A percentile compares a stretch with the other conserved stretches of the same genome.
phyloP scores from a whole-genome alignment of 37 sponge, comb jelly and placozoan species.

The Aphrocallistes beatrix region DNA sequence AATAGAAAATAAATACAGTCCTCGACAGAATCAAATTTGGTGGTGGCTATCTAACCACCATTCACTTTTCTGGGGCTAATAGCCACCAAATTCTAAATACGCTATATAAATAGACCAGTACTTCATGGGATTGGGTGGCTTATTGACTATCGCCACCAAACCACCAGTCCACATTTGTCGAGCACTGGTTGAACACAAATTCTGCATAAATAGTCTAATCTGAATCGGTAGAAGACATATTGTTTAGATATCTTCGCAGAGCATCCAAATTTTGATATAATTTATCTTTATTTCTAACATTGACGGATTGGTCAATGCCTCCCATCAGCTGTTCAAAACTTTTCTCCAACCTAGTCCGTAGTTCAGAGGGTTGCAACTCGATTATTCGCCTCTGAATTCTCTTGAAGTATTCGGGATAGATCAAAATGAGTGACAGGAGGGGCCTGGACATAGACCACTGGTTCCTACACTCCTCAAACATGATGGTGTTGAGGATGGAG shows the following conservation, averaged over 20 bases:
- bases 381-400: constrained; percentile 46
- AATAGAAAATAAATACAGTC: neutral
- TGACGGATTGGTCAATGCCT: constrained; percentile 63
- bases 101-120: too few relatives aligned
- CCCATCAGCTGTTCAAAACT: constrained; percentile 90
- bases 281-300: constrained; percentile 85
- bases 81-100: too few relatives aligned
- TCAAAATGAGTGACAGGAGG: constrained; percentile 70
- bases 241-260: constrained; percentile 73
- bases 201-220: neutral
- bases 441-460: constrained; percentile 99
- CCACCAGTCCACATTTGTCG: too few relatives aligned
- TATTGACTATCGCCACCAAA: too few relatives aligned
- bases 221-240: constrained; percentile 26
- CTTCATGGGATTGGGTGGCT: too few relatives aligned
- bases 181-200: too few relatives aligned
- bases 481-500: constrained; percentile 74
- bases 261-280: constrained; percentile 90
- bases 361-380: constrained; percentile 61
- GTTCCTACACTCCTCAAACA: constrained; percentile 91
- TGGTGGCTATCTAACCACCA: too few relatives aligned
- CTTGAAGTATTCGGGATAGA: constrained; percentile 80
- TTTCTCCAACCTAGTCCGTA: constrained; percentile 41
- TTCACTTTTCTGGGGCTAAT: too few relatives aligned
- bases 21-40: too few relatives aligned